Evolutionary conservation across 53 echinoderm and acorn worm genomes (phyloP).

Genomic region (Patiria pectinifera): DNA sequence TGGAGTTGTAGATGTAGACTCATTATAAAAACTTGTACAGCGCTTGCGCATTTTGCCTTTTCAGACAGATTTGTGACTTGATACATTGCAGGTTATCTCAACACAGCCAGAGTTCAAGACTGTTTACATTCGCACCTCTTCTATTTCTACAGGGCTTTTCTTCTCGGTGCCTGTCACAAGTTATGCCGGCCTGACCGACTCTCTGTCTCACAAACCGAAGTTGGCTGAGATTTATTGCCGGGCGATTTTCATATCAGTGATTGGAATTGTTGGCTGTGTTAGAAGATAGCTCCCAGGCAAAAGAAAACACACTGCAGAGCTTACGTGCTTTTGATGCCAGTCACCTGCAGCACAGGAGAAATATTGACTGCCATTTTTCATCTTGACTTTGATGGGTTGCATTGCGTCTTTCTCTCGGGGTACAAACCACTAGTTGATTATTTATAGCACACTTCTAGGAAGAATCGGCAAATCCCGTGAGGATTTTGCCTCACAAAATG

Average conservation of each 20-base stretch:
- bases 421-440: too few species aligned
- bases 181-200: not conserved
- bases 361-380: not conserved
- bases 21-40: too few species aligned
- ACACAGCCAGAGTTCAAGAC: not conserved
- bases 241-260: not conserved
- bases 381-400: not conserved
- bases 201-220: not conserved
- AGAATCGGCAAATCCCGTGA: too few species aligned
- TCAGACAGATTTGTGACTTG: not conserved
- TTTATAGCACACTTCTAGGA: too few species aligned
- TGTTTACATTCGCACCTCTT: not conserved
- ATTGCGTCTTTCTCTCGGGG: not conserved
- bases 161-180: constrained; percentile 28
- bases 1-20: too few species aligned
- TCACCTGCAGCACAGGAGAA: not conserved
- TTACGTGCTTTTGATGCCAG: constrained; percentile 6
- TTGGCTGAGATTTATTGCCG: constrained; percentile 39
- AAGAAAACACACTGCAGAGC: too few species aligned
- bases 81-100: not conserved
- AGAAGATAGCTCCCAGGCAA: constrained; percentile 11
- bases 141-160: not conserved
- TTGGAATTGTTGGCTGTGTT: constrained; percentile 34
- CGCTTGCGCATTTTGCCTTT: not conserved
- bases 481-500: too few species aligned